These are phyloP conservation scores for Lysandra bellargus DNA, from an alignment of 2,888 invertebrate species.

Conservation along the genomic window DNA sequence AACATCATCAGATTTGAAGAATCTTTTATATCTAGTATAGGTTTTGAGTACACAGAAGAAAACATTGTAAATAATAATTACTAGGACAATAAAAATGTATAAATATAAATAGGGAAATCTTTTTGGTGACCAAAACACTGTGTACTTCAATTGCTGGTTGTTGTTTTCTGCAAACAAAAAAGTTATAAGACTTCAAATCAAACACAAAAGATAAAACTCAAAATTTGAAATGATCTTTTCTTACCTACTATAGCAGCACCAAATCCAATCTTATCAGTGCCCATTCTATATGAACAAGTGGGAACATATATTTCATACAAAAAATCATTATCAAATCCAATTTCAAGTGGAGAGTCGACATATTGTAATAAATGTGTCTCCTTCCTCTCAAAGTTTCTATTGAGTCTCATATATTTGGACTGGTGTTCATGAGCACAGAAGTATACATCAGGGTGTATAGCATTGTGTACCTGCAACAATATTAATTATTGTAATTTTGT, in stretches of 20 bases:
- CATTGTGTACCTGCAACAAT: conserved; percentile 83
- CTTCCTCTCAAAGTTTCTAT: conserved; percentile 50
- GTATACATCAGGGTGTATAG: conserved; percentile 66
- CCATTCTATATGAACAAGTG: conserved; percentile 98
- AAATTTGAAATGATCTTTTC: conserved; percentile 25
- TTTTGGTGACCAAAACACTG: conserved; percentile 89
- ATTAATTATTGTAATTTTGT: not conserved
- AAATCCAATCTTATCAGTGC: conserved; percentile 91
- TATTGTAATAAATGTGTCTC: conserved; percentile 47
- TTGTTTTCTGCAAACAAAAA: conserved; percentile 79
- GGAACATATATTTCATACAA: conserved; percentile 92
- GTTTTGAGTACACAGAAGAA: conserved; percentile 39
- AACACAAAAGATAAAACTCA: not conserved
- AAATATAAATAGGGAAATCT: conserved; percentile 83
- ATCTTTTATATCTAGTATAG: conserved; percentile 37
- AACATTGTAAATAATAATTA: conserved; percentile 38
- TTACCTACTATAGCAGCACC: conserved; percentile 90
- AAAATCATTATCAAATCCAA: conserved; percentile 49
- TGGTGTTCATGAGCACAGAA: conserved; percentile 86
- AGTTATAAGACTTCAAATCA: conserved; percentile 4
- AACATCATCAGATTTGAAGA: conserved; percentile 40
- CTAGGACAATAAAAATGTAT: conserved; percentile 68
- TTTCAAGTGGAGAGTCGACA: conserved; percentile 49
- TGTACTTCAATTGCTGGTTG: conserved; percentile 82
- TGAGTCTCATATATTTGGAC: conserved; percentile 80